Evolutionary conservation across 1,140 invertebrate genomes (phyloP).

Genomic region (Drosophila micromelanica): DNA sequence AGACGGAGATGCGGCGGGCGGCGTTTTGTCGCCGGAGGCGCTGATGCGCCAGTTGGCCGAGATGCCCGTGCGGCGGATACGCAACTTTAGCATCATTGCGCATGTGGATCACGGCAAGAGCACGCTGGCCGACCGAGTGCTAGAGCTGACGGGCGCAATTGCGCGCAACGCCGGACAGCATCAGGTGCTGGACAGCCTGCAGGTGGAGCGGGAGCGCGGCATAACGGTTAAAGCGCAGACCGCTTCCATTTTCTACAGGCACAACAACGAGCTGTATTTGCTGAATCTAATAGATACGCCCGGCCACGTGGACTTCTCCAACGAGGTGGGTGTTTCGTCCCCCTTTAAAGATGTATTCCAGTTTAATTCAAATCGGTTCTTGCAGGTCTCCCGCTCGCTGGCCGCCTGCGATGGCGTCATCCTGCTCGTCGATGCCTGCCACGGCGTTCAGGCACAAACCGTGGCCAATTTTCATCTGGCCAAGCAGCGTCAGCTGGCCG

Average conservation of each 20-base stretch:
- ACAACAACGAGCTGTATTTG: constrained; percentile 89
- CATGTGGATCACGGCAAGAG: constrained; percentile 99
- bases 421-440: constrained; percentile 97
- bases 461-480: constrained; percentile 98
- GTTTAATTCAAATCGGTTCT: neutral
- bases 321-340: constrained; percentile 92
- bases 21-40: constrained; percentile 30
- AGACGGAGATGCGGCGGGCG: constrained; percentile 1
- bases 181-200: constrained; percentile 87
- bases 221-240: constrained; percentile 99
- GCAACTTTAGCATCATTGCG: constrained; percentile 98
- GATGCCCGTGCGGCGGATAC: constrained; percentile 89
- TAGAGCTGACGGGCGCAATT: constrained; percentile 95
- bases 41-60: constrained; percentile 54
- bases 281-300: constrained; percentile 99
- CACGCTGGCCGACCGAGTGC: constrained; percentile 95
- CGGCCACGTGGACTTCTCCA: constrained; percentile 99
- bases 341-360: neutral
- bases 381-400: constrained; percentile 91
- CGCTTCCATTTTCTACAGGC: constrained; percentile 93
- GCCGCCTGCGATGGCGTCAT: constrained; percentile 97
- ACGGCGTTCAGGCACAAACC: constrained; percentile 98
- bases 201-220: constrained; percentile 96
- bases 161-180: constrained; percentile 87
- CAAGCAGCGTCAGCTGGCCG: constrained; percentile 91